phyloP scores from a whole-genome alignment of 1,140 invertebrate genomes.

The Bombus pyrosoma region DNA sequence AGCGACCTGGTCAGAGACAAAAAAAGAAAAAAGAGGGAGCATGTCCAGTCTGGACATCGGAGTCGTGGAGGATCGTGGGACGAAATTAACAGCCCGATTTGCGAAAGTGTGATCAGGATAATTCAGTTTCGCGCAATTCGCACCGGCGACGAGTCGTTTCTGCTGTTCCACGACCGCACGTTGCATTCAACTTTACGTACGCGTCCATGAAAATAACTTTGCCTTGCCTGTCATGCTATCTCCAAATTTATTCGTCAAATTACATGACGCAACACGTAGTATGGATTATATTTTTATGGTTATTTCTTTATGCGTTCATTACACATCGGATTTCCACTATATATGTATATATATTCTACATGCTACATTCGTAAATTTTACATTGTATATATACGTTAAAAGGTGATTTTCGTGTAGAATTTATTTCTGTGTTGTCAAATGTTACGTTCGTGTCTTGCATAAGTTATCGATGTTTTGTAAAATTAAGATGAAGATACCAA shows the following conservation, averaged over 20 bases:
- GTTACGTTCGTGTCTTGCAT: too few species aligned
- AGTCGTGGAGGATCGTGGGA: background rate
- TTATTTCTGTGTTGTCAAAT: too few species aligned
- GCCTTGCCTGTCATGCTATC: conserved; percentile 40
- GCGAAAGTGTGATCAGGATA: conserved; percentile 53
- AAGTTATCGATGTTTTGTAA: too few species aligned
- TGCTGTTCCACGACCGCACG: conserved; percentile 40
- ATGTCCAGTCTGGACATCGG: background rate
- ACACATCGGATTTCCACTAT: background rate
- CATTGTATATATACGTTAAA: too few species aligned
- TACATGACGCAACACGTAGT: background rate
- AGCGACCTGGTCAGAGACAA: conserved; percentile 12
- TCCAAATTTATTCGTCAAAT: conserved; percentile 39
- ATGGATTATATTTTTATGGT: background rate
- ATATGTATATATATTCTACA: background rate
- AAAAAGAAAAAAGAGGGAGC: background rate
- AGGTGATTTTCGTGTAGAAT: too few species aligned
- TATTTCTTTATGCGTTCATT: background rate
- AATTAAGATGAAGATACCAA: too few species aligned
- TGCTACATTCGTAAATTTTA: too few species aligned
- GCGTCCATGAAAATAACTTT: conserved; percentile 55
- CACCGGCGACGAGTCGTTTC: conserved; percentile 53
- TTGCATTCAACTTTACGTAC: conserved; percentile 32
- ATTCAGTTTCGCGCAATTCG: conserved; percentile 63
- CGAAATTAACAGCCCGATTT: conserved; percentile 61